These are phyloP conservation scores for Deroplatys truncata DNA, from an alignment of 2,888 invertebrate genomes.

Conservation along the genomic window DNA sequence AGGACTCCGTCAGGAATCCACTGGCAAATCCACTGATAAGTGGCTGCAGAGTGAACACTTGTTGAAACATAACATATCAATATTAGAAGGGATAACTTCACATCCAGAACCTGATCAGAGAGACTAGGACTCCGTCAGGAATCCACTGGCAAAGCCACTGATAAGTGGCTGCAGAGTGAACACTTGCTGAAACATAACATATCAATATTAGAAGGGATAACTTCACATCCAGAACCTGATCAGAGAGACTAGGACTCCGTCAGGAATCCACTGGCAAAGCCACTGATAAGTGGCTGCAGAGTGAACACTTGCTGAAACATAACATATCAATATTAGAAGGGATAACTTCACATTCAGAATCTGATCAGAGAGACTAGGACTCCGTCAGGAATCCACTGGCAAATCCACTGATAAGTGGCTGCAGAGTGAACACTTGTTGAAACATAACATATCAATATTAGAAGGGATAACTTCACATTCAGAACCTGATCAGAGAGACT, in stretches of 20 bases:
- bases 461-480: no score
- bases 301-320: slow-evolving; percentile 75
- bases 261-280: slow-evolving; percentile 65
- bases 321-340: no score
- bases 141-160: slow-evolving; percentile 67
- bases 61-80: no score
- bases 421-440: slow-evolving; percentile 71
- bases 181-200: no score
- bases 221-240: no score
- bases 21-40: slow-evolving; percentile 69
- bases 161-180: slow-evolving; percentile 62
- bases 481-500: no score
- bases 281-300: slow-evolving; percentile 60
- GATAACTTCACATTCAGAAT: no score
- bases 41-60: slow-evolving; percentile 60
- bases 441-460: no score
- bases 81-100: no score
- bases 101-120: no score
- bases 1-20: slow-evolving; percentile 61
- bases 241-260: slow-evolving; percentile 47
- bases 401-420: slow-evolving; percentile 61
- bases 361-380: slow-evolving; percentile 27
- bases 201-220: no score
- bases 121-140: slow-evolving; percentile 54
- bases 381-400: slow-evolving; percentile 68